Base-by-base conservation (phyloP, 2,113 vertebrate genomes). In the Cyanoramphus novaezelandiae region DNA sequence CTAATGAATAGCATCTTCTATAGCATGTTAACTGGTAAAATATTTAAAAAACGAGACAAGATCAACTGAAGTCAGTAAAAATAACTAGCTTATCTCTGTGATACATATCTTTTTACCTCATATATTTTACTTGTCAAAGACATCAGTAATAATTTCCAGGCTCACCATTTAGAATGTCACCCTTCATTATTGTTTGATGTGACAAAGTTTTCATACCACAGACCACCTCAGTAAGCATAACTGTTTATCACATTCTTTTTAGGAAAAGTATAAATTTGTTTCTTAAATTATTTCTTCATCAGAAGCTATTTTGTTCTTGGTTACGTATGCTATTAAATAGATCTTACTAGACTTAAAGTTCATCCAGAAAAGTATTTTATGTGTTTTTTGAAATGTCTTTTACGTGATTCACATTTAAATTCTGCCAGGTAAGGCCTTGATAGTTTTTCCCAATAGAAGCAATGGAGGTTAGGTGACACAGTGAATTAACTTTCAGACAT, bases 331-430 rank as follows among this genome's bases (percentile, higher is more conserved):
- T 92, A 88, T 94, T 95, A 94, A 96, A 83, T 17, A 93, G 64
- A 93, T 89, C 86, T 95, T 95, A 79, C 1, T 21, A 83, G 39
- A 49, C 68, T 94, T 96, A 96, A 97, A 97, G 63, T 95, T 97
- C 76, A 97, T 90, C 21, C 86, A 9, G 31, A 94, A 95, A 96
- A 87, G 24, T 15, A 92, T 82, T 97, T 96, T 94, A 82, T 81
- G 65, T 90, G n/a, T 93, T 95, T 95, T 84, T 41, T 81, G 82
- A 97, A 97, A 95, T 94, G 70, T 76, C 68, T 86, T 95, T 96
- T 97, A 92, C 27, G n/a, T 95, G 84, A 82, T 75, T 94, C 76
- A 97, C 49, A 96, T 95, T 97, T 96, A 86, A 97, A 96, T 96
- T 94, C 55, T 65, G 20, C 91, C 63, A 95, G 87, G 83, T 92